A percentile compares a stretch with the other conserved stretches of the same genome.
These are phyloP conservation scores for Galago senegalensis DNA, from an alignment of 2,797 vertebrate genomes.

Conservation along the genomic window DNA sequence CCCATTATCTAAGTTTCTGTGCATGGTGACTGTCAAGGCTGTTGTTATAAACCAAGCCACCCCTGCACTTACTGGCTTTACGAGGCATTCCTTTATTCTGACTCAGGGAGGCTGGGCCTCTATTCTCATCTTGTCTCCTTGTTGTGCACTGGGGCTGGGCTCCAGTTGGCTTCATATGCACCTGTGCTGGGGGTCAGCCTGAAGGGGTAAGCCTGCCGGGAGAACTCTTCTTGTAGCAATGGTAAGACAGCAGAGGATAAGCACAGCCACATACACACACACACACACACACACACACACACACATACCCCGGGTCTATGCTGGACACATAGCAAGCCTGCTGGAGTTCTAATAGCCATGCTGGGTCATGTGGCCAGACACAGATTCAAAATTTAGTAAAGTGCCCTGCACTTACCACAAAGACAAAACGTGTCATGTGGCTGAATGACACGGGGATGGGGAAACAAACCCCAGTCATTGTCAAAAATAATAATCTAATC, in stretches of 20 bases:
- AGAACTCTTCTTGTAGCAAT: neutral
- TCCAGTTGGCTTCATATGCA: neutral
- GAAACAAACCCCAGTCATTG: neutral
- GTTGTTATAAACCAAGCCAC: slow-evolving; percentile 19
- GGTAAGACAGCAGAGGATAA: neutral
- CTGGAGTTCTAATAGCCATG: neutral
- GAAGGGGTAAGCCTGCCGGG: neutral
- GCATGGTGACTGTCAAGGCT: neutral
- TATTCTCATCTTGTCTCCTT: neutral
- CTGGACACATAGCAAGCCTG: neutral
- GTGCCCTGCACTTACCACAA: neutral
- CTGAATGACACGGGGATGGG: neutral
- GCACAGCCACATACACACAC: neutral
- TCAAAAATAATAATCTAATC: slow-evolving; percentile 21
- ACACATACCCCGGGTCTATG: neutral
- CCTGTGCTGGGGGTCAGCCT: neutral
- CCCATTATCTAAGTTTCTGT: slow-evolving; percentile 22
- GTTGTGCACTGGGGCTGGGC: neutral
- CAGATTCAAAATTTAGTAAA: slow-evolving; percentile 14
- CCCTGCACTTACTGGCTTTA: neutral
- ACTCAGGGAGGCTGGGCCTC: neutral
- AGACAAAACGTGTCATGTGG: neutral
- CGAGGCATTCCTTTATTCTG: neutral
- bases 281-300: neutral
- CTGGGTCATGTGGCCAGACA: neutral